A percentile compares a stretch with the other conserved stretches of the same genome.
Evolutionary conservation across 2,113 vertebrate species (phyloP).

Genomic region (human (Homo sapiens)): GRCh38 chr20:19999001-19999500

Average conservation of each 20-base stretch:
- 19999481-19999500: background rate
- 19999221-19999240: background rate
- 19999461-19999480: background rate
- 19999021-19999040: background rate
- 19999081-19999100: background rate
- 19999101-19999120: background rate
- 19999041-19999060: background rate
- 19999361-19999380: no score
- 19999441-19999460: background rate
- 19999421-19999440: no score
- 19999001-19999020: background rate
- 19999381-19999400: background rate
- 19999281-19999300: no score
- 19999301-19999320: no score
- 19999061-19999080: background rate
- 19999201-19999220: background rate
- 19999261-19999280: background rate
- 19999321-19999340: background rate
- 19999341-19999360: background rate
- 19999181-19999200: background rate
- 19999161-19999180: accelerated
- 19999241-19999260: background rate
- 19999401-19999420: background rate
- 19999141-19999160: accelerated
- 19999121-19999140: background rate